phyloP scores from a whole-genome alignment of 2,888 invertebrate species.

The Toxonevra muliebris region DNA sequence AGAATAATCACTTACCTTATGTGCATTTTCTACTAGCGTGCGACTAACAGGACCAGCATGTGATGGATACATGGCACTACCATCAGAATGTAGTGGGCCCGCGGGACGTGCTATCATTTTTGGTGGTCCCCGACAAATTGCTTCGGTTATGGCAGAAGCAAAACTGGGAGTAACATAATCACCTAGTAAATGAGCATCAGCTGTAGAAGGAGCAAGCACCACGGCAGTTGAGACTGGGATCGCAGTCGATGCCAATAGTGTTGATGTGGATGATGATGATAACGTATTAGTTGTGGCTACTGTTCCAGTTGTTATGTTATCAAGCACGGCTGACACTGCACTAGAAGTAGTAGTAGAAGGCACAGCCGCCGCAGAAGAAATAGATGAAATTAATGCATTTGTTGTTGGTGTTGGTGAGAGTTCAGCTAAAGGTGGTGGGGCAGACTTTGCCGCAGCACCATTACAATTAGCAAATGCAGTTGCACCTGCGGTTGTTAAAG shows the following conservation, averaged over 20 bases:
- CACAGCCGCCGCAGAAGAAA: background rate
- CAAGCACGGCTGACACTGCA: background rate
- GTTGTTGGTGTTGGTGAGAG: conserved; percentile 40
- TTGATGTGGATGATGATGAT: conserved; percentile 22
- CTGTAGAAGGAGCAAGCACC: conserved; percentile 36
- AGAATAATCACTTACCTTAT: conserved; percentile 66
- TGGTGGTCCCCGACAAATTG: conserved; percentile 62
- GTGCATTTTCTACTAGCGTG: conserved; percentile 70
- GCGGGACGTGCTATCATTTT: conserved; percentile 66
- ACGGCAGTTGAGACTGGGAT: conserved; percentile 22
- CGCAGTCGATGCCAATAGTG: conserved; percentile 42
- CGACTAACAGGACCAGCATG: conserved; percentile 70
- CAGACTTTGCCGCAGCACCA: conserved; percentile 37
- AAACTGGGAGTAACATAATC: conserved; percentile 55
- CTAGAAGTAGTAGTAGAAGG: background rate
- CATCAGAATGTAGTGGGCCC: conserved; percentile 65
- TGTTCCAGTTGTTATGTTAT: background rate
- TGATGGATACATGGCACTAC: conserved; percentile 66
- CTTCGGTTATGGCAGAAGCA: conserved; percentile 57
- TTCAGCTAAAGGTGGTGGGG: conserved; percentile 57
- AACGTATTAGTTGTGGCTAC: background rate
- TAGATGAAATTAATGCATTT: conserved; percentile 8
- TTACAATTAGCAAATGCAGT: conserved; percentile 31
- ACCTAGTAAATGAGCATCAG: conserved; percentile 63
- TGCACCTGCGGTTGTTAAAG: conserved; percentile 5